Base-by-base conservation (phyloP, 2,888 invertebrate genomes). In the Amphiduros pacificus region DNA sequence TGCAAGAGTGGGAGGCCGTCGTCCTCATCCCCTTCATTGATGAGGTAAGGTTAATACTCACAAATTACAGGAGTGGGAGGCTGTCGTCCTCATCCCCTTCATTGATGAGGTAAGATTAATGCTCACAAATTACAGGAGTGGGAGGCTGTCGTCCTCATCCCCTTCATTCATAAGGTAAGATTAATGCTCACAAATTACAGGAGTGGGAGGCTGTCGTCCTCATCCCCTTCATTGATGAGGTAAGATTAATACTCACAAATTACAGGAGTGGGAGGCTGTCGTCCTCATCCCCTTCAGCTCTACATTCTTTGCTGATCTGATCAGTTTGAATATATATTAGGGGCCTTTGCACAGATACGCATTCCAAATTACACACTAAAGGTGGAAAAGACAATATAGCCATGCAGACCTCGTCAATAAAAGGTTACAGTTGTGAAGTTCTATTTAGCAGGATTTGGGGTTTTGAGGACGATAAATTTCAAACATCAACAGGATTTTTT, bases 41-140 rank as follows among this genome's bases (percentile, higher is more conserved):
- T 69, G 98, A 99, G 85, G 79, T 80, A 61, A 63, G 65, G 44
- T 5, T 44, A 22, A 44, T 9, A n/a, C n/a, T n/a, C n/a, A n/a
- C n/a, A 99, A 99, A 85, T 97, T 96, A 83, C 98, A 93, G 84
- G 98, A 98, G 59, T 99, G 99, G 99, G 82, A 81, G 74, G 98
- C 99, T 51, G 98, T 99, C 0, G 99, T 98, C 0, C 84, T 99
- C 31, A 85, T 99, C 63, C 99, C 99, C 2, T 99, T 99, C 83
- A 98, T 99, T 0, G 96, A 98, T 69, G 98, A 99, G 85, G 79
- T 80, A 61, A 63, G 65, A 22, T 5, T 44, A 22, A 44, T 9
- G n/a, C n/a, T n/a, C n/a, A n/a, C n/a, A 99, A 99, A 85, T 97
- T 96, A 83, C 98, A 93, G 84, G 98, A 98, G 59, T 99, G 99